Conservation (phyloP, 64 coral and sea anemone genomes). For the Acropora tenuis region DNA sequence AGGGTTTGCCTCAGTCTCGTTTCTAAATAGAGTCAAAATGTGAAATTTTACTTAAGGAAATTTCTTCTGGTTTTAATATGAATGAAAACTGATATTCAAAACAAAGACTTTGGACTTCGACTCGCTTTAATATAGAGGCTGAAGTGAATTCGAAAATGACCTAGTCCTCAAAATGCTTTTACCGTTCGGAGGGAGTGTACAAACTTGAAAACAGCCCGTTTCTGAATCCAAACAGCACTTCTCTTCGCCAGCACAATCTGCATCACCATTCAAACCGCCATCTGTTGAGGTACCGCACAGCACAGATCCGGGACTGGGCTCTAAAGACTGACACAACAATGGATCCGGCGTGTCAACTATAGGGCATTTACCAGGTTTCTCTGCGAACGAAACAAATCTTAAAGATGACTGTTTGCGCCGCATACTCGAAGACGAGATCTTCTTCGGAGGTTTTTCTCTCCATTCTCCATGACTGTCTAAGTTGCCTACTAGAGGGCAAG, state of each 20-base stretch:
- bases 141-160: too few species aligned
- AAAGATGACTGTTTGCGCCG: neutral
- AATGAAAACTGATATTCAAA: too few species aligned
- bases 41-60: too few species aligned
- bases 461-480: too few species aligned
- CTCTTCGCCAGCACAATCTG: conserved; percentile 51
- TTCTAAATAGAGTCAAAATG: too few species aligned
- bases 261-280: neutral
- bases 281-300: conserved; percentile 11
- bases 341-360: conserved; percentile 12
- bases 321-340: neutral
- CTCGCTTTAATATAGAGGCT: too few species aligned
- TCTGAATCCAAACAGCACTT: conserved; percentile 49
- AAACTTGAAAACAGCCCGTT: conserved; percentile 35
- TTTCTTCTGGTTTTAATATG: too few species aligned
- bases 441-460: too few species aligned
- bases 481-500: too few species aligned
- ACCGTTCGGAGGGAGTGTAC: conserved; percentile 42
- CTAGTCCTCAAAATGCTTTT: neutral
- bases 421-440: too few species aligned
- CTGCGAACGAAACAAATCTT: neutral
- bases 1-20: too few species aligned
- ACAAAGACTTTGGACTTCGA: too few species aligned
- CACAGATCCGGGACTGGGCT: neutral
- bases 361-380: conserved; percentile 66